A percentile compares a stretch with the other conserved stretches of the same genome.
These are phyloP conservation scores for Dione juno DNA, from an alignment of 2,888 invertebrate species.

Conservation along the genomic window DNA sequence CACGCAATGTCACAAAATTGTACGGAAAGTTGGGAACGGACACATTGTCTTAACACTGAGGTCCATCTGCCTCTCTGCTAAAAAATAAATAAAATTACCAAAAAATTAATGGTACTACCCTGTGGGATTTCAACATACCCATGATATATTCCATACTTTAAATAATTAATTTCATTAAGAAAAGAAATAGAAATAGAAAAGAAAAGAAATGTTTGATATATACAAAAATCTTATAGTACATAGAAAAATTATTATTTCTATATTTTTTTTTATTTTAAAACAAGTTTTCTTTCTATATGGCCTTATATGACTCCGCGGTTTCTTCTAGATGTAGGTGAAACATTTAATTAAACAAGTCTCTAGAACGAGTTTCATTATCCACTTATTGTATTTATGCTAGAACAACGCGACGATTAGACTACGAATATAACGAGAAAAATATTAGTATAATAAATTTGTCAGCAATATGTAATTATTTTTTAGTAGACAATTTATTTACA, in stretches of 20 bases:
- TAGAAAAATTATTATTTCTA: not conserved
- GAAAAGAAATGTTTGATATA: too few relatives aligned
- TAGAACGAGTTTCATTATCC: slow-evolving; percentile 35
- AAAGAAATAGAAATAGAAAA: too few relatives aligned
- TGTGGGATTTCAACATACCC: too few relatives aligned
- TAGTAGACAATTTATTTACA: not conserved
- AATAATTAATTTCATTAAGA: not conserved
- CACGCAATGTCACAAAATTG: too few relatives aligned
- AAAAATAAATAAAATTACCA: too few relatives aligned
- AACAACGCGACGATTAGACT: not conserved
- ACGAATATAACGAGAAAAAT: not conserved
- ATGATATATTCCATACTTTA: too few relatives aligned
- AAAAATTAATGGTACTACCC: too few relatives aligned
- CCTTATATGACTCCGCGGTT: slow-evolving; percentile 39
- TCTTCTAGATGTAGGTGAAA: slow-evolving; percentile 45
- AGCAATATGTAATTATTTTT: not conserved
- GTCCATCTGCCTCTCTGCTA: too few relatives aligned
- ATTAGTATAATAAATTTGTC: not conserved
- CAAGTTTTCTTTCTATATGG: slow-evolving; percentile 38
- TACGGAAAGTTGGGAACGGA: too few relatives aligned
- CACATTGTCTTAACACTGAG: too few relatives aligned
- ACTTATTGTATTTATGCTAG: slow-evolving; percentile 16
- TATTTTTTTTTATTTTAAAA: slow-evolving; percentile 5
- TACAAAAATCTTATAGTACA: not conserved
- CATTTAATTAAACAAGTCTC: slow-evolving; percentile 44